A percentile compares a stretch with the other conserved stretches of the same genome.
phyloP scores from a whole-genome alignment of 2,113 vertebrate species.

The Brachypteracias leptosomus region DNA sequence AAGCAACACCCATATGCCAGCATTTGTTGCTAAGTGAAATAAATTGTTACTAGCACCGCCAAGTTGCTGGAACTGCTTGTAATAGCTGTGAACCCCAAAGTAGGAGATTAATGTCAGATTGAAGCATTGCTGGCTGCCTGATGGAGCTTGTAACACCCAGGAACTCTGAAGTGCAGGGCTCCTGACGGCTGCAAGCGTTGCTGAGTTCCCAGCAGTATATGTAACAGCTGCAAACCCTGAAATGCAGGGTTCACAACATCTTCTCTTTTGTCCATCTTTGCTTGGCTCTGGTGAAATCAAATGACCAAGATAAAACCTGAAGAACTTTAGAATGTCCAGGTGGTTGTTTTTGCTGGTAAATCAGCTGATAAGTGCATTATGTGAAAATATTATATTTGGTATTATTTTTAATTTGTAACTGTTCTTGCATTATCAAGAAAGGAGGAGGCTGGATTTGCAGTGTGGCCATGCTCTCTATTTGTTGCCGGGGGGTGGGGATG shows the following conservation, averaged over 20 bases:
- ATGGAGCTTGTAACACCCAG: background rate
- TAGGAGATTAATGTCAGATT: background rate
- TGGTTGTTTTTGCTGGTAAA: background rate
- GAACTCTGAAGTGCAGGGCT: background rate
- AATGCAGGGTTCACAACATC: background rate
- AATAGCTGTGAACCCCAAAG: slow-evolving; percentile 33
- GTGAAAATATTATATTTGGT: background rate
- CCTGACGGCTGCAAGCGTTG: background rate
- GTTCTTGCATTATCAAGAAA: background rate
- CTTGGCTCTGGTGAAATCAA: background rate
- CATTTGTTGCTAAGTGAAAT: slow-evolving; percentile 39
- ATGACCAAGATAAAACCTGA: background rate
- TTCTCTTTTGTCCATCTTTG: background rate
- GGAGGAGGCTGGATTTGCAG: background rate
- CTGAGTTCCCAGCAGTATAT: background rate
- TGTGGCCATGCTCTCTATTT: rapidly evolving
- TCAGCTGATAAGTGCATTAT: background rate
- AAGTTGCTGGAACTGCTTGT: background rate
- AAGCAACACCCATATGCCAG: background rate
- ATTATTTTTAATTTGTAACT: background rate
- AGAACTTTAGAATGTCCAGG: background rate
- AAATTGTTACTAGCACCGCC: slow-evolving; percentile 4
- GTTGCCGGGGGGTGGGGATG: background rate
- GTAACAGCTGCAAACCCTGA: background rate
- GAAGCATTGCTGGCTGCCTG: background rate